Conservation (phyloP, 2,888 invertebrate species). For the Leucania comma region DNA sequence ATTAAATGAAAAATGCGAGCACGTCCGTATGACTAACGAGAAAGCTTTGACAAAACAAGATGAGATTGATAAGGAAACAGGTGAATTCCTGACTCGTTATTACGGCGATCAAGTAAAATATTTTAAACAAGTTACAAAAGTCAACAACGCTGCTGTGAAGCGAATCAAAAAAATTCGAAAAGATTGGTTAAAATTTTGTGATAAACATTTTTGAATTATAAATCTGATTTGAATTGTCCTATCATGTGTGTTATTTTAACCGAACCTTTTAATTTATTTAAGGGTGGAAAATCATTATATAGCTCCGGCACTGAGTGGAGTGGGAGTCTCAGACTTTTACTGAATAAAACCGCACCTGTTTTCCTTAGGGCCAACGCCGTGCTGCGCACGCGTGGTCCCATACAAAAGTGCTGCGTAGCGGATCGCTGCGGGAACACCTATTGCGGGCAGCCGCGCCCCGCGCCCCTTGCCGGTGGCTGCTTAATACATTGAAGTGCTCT, state of each 20-base stretch:
- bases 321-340: no score
- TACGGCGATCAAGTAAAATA: constrained; percentile 17
- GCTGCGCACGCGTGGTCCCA: no score
- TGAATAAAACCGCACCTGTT: no score
- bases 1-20: background rate
- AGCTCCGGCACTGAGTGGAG: no score
- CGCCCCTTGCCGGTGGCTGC: no score
- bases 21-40: background rate
- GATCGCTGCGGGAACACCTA: no score
- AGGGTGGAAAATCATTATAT: no score
- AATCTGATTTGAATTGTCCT: background rate
- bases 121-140: constrained; percentile 5
- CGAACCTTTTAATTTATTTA: background rate
- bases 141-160: constrained; percentile 29
- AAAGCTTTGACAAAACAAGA: background rate
- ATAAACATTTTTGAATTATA: constrained; percentile 22
- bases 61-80: background rate
- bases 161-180: constrained; percentile 22
- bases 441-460: no score
- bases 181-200: constrained; percentile 26
- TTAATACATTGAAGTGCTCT: no score
- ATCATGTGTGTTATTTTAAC: constrained; percentile 4
- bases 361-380: no score
- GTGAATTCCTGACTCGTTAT: background rate
- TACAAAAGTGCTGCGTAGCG: no score